A percentile compares a stretch with the other conserved stretches of the same genome.
phyloP scores from a whole-genome alignment of 2,888 invertebrate species.

The Xanthia icteritia region DNA sequence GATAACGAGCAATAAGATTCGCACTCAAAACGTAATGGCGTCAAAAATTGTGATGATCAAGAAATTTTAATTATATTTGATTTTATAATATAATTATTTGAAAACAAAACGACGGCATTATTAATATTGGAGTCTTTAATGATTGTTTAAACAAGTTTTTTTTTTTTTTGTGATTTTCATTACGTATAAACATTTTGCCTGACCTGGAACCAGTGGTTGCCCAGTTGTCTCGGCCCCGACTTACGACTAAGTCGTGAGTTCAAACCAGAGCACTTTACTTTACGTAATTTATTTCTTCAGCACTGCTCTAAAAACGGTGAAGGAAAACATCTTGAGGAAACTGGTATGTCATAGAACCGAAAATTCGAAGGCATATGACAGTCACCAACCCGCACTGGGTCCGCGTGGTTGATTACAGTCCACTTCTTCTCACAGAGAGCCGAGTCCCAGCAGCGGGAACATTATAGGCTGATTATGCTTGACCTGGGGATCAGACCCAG shows the following conservation, averaged over 20 bases:
- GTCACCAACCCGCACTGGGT: no score
- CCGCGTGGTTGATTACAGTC: fast-evolving
- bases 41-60: slow-evolving; percentile 24
- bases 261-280: background rate
- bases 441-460: background rate
- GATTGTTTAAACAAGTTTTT: background rate
- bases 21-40: slow-evolving; percentile 17
- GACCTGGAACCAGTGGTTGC: background rate
- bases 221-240: background rate
- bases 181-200: background rate
- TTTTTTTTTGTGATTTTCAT: background rate
- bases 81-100: slow-evolving; percentile 18
- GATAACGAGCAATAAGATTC: slow-evolving; percentile 16
- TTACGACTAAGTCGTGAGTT: background rate
- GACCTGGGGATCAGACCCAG: no score
- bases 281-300: background rate
- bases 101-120: slow-evolving; percentile 1
- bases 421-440: no score
- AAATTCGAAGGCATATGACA: background rate
- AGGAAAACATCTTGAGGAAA: background rate
- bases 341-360: no score
- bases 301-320: background rate
- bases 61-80: slow-evolving; percentile 30
- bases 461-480: background rate
- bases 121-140: background rate